Base-by-base conservation (phyloP, 2,888 invertebrate species). In the Macrosiphum euphorbiae region DNA sequence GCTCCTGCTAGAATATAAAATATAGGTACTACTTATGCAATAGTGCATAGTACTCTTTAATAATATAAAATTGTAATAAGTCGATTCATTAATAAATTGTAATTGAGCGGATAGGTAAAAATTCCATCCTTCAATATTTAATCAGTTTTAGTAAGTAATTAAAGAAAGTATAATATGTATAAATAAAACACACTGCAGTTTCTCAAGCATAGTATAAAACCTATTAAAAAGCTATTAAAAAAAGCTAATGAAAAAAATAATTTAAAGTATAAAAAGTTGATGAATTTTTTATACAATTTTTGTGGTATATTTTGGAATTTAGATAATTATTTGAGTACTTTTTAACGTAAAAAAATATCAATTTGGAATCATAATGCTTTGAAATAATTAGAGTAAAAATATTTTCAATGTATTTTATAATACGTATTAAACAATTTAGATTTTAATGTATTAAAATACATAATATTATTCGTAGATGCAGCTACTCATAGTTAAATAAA, bases 161-260 rank as follows among this genome's bases (percentile, higher is more conserved):
- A 35, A 35, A 67, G 67, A 67, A 67, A 35, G 8, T 78, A 35
- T 78, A 78, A 35, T 78, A 78, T 24, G 35, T 20, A 78, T 35
- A 35, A 78, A 78, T 3, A 35, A 78, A 61, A 61, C 24, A 90
- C 7, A 67, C 35, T 67, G 3, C 26, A 61, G 10, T 55, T 7
- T 0, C 24, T 87, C 41, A 88, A 88, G 8, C 26, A 4, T 8
- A n/a, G 16, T 0, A 47, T 47, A 47, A n/a, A 50, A n/a, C 47
- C 90, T n/a, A 67, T 90, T 90, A 47, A 67, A 90, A 47, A 67
- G 0, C 16, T 16, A 61, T 67, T 90, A 90, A 61, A 90, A 44
- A 58, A 90, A 67, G 11, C 67, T 10, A 61, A n/a, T 90, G n/a
- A 90, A 90, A 87, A 88, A 86, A 47, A 86, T 47, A 78, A 52